Conservation (phyloP, 2,888 invertebrate species). For the Hedya salicella region DNA sequence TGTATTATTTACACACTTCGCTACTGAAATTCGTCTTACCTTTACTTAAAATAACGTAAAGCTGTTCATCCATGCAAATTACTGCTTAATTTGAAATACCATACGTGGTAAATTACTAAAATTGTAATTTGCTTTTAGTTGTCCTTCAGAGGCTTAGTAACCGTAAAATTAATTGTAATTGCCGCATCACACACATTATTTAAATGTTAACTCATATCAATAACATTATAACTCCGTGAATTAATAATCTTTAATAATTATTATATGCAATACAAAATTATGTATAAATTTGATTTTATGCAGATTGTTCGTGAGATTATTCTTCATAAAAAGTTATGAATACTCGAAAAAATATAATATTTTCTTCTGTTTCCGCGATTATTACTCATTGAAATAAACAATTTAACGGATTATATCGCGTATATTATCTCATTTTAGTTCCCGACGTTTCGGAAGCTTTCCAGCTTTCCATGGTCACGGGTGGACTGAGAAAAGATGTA, state of each 20-base stretch:
- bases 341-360: no score
- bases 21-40: no score
- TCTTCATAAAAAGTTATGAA: background rate
- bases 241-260: constrained; percentile 15
- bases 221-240: constrained; percentile 7
- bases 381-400: no score
- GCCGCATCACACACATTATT: background rate
- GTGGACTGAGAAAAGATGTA: no score
- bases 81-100: background rate
- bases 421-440: no score
- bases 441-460: no score
- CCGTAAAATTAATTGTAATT: background rate
- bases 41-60: background rate
- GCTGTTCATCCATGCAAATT: background rate
- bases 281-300: background rate
- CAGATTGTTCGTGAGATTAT: background rate
- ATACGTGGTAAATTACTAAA: background rate
- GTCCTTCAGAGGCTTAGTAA: background rate
- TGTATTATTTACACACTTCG: background rate
- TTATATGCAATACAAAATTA: constrained; percentile 12
- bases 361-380: no score
- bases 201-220: constrained; percentile 10
- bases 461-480: no score
- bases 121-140: background rate
- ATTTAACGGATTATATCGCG: no score